Evolutionary conservation across 2,888 invertebrate genomes (phyloP).

Genomic region (Tiliacea aurago): DNA sequence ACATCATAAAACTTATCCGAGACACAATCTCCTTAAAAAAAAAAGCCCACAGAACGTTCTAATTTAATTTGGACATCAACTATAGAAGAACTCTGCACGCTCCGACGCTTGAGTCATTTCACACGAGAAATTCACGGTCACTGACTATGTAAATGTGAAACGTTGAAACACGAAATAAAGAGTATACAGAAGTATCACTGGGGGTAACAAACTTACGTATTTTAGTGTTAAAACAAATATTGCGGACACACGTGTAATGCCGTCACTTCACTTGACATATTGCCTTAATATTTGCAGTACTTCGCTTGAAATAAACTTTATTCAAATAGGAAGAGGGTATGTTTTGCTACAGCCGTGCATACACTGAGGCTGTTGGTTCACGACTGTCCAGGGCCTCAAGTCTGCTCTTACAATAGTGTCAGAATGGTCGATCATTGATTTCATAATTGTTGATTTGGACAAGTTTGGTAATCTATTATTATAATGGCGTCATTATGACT

Average conservation of each 20-base stretch:
- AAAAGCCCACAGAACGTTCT: slow-evolving; percentile 72
- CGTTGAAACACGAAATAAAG: slow-evolving; percentile 59
- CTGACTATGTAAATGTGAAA: slow-evolving; percentile 88
- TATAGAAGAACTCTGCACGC: slow-evolving; percentile 78
- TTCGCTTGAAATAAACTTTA: slow-evolving; percentile 8
- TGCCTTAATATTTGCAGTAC: neutral
- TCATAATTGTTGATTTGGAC: too few relatives aligned
- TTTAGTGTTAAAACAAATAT: slow-evolving; percentile 30
- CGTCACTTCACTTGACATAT: slow-evolving; percentile 8
- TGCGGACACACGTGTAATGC: slow-evolving; percentile 1
- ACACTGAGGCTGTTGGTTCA: slow-evolving; percentile 25
- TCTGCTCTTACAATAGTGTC: too few relatives aligned
- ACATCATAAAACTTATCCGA: slow-evolving; percentile 34
- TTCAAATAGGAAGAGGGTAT: neutral
- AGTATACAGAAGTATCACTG: slow-evolving; percentile 38
- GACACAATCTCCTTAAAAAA: slow-evolving; percentile 52
- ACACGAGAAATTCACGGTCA: slow-evolving; percentile 90
- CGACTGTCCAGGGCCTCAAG: slow-evolving; percentile 34
- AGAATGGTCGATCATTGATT: too few relatives aligned
- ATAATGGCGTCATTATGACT: too few relatives aligned
- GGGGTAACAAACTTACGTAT: slow-evolving; percentile 29
- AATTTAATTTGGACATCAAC: slow-evolving; percentile 85
- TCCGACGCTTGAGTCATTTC: slow-evolving; percentile 80
- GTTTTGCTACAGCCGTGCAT: slow-evolving; percentile 4
- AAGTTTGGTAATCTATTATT: too few relatives aligned